phyloP scores from a whole-genome alignment of 2,797 vertebrate genomes.

The Columba guinea region DNA sequence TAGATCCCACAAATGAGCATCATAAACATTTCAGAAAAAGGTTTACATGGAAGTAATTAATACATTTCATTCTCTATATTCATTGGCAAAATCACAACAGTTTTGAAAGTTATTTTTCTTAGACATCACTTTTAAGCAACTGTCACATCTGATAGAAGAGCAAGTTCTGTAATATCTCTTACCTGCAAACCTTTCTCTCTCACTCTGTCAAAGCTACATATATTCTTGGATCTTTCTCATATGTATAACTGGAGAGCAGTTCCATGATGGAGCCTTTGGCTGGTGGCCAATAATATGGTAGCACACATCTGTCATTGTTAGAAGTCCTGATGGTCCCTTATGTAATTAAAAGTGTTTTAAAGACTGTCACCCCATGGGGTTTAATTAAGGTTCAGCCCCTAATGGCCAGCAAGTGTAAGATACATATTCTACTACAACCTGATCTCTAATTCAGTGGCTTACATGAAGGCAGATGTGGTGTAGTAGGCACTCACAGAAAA shows the following conservation, averaged over 20 bases:
- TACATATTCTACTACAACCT: neutral
- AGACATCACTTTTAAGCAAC: neutral
- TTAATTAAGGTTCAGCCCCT: constrained; percentile 51
- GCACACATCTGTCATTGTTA: constrained; percentile 47
- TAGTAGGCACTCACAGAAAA: neutral
- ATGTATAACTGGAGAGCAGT: constrained; percentile 32
- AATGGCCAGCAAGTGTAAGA: neutral
- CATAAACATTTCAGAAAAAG: neutral
- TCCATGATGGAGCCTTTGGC: constrained; percentile 33
- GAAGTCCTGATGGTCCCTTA: constrained; percentile 59
- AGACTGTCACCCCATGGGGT: neutral
- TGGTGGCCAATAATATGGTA: constrained; percentile 28
- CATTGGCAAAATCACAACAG: neutral
- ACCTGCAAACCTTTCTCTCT: constrained; percentile 9
- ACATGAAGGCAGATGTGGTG: neutral
- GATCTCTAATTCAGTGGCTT: neutral
- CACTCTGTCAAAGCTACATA: neutral
- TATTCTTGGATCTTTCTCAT: constrained; percentile 33
- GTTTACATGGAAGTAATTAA: constrained; percentile 2
- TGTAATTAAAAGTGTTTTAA: constrained; percentile 61
- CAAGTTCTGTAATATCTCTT: neutral
- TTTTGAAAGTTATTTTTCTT: neutral
- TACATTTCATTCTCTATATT: neutral
- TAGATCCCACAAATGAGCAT: neutral
- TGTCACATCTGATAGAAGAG: neutral